phyloP scores from a whole-genome alignment of 2,888 invertebrate genomes.

The Eupithecia inturbata region DNA sequence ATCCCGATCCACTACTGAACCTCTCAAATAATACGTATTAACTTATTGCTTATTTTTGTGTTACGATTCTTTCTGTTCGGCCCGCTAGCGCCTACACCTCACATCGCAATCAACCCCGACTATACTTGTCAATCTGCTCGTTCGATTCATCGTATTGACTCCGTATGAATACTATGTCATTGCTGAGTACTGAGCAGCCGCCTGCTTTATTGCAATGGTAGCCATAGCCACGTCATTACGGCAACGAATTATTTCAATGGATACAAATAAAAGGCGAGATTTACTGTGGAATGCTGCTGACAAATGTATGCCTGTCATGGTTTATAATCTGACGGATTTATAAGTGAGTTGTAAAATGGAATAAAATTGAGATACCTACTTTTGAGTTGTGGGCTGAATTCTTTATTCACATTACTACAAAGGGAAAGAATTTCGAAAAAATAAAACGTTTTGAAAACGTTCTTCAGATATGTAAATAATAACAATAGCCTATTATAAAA shows the following conservation, averaged over 20 bases:
- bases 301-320: conserved; percentile 28
- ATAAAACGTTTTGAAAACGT: neutral
- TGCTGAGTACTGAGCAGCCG: conserved; percentile 24
- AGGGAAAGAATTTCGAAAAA: neutral
- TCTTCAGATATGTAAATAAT: neutral
- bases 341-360: neutral
- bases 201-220: conserved; percentile 29
- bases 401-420: neutral
- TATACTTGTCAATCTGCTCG: conserved; percentile 39
- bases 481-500: neutral
- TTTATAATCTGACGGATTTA: conserved; percentile 25
- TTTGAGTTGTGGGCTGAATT: neutral
- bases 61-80: too few relatives aligned
- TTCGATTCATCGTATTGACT: conserved; percentile 41
- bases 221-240: conserved; percentile 28
- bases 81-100: conserved; percentile 18
- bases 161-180: conserved; percentile 41
- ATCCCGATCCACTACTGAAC: too few relatives aligned
- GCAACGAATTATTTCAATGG: conserved; percentile 33
- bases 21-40: too few relatives aligned
- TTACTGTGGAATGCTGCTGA: conserved; percentile 18
- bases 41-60: too few relatives aligned
- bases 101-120: conserved; percentile 29
- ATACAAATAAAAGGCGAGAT: conserved; percentile 27
- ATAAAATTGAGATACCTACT: neutral